A percentile compares a stretch with the other conserved stretches of the same genome.
Evolutionary conservation across 2,797 vertebrate genomes (phyloP).

Genomic region (Graptemys geographica): DNA sequence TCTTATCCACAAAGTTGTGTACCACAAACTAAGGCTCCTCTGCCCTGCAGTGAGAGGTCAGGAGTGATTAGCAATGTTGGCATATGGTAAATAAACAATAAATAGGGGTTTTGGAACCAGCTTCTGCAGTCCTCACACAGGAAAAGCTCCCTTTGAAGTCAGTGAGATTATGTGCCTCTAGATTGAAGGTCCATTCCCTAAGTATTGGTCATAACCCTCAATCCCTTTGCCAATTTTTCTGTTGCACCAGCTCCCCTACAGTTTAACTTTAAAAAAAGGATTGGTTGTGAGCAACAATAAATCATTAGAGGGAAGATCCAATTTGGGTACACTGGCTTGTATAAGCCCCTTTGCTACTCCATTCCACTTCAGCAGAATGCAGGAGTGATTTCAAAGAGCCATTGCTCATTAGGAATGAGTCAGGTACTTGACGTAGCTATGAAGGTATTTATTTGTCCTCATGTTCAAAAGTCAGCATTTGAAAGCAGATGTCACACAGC

Average conservation of each 20-base stretch:
- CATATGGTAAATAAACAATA: background rate
- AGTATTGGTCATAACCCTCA: background rate
- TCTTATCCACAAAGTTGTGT: background rate
- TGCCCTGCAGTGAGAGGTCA: background rate
- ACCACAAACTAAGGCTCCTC: background rate
- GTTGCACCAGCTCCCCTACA: background rate
- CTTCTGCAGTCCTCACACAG: background rate
- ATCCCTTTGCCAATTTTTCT: background rate
- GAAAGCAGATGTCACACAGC: background rate
- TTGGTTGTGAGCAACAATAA: background rate
- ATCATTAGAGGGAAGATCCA: rapidly evolving
- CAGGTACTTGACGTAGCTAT: background rate
- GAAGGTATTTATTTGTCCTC: background rate
- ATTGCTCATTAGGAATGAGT: background rate
- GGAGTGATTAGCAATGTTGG: background rate
- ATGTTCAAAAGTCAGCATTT: background rate
- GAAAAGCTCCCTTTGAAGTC: background rate
- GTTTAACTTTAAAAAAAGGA: background rate
- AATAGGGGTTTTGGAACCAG: background rate
- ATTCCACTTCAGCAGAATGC: background rate
- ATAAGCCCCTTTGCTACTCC: rapidly evolving
- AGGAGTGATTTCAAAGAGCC: background rate
- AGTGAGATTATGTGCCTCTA: background rate
- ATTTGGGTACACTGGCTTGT: rapidly evolving
- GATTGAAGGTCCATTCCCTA: background rate